phyloP scores from a whole-genome alignment of 2,797 vertebrate species.

The Falco peregrinus region DNA sequence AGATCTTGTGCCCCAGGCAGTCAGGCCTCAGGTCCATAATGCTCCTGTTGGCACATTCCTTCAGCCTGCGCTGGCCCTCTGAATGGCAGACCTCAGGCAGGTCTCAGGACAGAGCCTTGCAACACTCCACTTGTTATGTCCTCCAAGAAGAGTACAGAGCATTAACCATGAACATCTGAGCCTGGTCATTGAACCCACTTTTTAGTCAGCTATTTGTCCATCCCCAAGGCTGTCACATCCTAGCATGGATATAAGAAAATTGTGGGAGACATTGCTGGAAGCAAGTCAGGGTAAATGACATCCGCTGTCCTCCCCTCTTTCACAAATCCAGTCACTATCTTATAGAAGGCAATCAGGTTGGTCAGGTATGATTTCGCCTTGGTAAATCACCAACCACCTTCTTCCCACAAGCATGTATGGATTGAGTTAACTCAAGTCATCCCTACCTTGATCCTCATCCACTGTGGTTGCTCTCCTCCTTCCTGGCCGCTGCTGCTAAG shows the following conservation, averaged over 20 bases:
- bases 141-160: not conserved
- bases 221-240: not conserved
- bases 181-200: not conserved
- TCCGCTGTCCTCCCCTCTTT: not conserved
- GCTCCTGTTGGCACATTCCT: not conserved
- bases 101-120: not conserved
- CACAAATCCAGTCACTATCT: not conserved
- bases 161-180: not conserved
- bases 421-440: not conserved
- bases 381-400: not conserved
- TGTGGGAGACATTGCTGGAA: not conserved
- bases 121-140: not conserved
- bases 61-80: not conserved
- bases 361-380: not conserved
- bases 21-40: not conserved
- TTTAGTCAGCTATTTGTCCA: not conserved
- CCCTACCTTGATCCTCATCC: not conserved
- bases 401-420: not conserved
- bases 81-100: not conserved
- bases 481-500: not conserved
- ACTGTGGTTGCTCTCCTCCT: not conserved
- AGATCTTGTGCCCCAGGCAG: not conserved
- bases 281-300: not conserved
- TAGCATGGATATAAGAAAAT: not conserved
- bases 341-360: too few species aligned